Evolutionary conservation across 1,140 invertebrate species (phyloP).

Genomic region (Myzus persicae): DNA sequence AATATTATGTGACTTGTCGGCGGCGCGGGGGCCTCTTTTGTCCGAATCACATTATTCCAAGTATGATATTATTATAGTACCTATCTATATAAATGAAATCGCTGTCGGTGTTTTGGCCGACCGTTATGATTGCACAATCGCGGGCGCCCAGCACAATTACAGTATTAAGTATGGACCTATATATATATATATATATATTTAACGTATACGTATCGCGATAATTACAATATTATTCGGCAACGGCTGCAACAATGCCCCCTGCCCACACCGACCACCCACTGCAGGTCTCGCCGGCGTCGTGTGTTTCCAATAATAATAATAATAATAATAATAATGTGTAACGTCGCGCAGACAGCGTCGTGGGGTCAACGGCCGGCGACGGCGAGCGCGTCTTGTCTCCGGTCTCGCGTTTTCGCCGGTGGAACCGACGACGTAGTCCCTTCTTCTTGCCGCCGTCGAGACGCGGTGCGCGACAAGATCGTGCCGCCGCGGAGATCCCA

Average conservation of each 20-base stretch:
- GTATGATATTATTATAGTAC: background rate
- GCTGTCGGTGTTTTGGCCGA: slow-evolving; percentile 11
- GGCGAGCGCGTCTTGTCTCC: background rate
- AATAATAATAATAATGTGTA: no score
- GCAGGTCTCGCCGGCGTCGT: background rate
- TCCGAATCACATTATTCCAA: background rate
- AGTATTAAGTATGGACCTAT: background rate
- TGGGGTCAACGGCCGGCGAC: slow-evolving; percentile 44
- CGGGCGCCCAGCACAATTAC: slow-evolving; percentile 15
- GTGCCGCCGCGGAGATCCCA: no score
- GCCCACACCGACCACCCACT: background rate
- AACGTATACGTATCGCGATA: background rate
- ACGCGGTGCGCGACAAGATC: background rate
- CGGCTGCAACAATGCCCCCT: background rate
- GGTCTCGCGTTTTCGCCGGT: background rate
- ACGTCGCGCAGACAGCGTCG: background rate
- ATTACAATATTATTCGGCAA: slow-evolving; percentile 22
- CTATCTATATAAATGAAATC: background rate
- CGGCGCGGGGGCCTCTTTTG: background rate
- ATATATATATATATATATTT: background rate
- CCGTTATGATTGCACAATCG: slow-evolving; percentile 22
- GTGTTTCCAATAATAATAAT: background rate
- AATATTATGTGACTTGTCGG: background rate
- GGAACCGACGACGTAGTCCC: background rate
- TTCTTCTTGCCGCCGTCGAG: background rate